Base-by-base conservation (phyloP, 2,797 vertebrate species). In the Borostomias antarcticus region DNA sequence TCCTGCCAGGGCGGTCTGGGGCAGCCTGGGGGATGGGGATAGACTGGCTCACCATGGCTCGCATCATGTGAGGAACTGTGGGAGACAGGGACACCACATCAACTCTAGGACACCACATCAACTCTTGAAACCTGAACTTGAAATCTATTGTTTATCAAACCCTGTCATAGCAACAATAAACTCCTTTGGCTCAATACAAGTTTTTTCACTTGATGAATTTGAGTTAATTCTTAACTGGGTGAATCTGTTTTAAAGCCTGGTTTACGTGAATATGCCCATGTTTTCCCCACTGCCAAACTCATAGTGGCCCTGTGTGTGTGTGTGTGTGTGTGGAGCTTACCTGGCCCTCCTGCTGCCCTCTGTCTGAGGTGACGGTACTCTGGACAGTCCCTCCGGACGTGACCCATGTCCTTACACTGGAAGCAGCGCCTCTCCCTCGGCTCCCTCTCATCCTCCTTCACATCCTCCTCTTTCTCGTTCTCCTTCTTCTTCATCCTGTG, bases 401-500 rank as follows among this genome's bases (percentile, higher is more conserved):
- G 97, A 25, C 97, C 96, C 62, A 94, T 92, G 79, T 98, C 96
- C 5, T 97, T 96, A 68, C 97, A 99, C 86, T 96, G 98, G 83
- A 98, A 99, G 78, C 97, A 99, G 0, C 97, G 95, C 54, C 97
- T 89, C 84, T 98, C 97, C 86, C 96, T 92, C 9, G 91, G 92
- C 77, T 98, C 96, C 23, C 94, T 90, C 17, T 99, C 97, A 2
- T 98, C 97, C 70, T 98, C 97, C 69, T 95, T 96, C 19, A 88
- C 63, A 67, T 94, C 96, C 71, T 96, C 97, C 53, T 95, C 95
- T 57, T 96, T 95, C 69, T 98, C 97, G 48, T 93, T 96, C 79
- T 98, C 97, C 74, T 96, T 99, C 83, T 97, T 99, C 91, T 98
- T 99, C 78, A 98, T 91, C 83, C 97, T 98, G 84, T 5, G 17